These are phyloP conservation scores for Aricia agestis DNA, from an alignment of 1,140 invertebrate genomes.

Conservation along the genomic window DNA sequence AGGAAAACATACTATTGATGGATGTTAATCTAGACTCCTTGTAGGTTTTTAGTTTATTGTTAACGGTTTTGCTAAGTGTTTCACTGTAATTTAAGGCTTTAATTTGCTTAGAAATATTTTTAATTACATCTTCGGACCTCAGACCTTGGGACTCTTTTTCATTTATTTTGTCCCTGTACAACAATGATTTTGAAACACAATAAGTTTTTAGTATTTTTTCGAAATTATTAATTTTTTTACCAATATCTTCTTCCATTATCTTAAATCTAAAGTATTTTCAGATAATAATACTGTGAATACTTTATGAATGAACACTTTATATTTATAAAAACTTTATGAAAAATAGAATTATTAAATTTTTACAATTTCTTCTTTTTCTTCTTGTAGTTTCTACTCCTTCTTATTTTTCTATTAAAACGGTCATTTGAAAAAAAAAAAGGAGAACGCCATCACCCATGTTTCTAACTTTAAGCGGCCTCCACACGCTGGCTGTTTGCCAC, in stretches of 20 bases:
- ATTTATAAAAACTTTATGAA: no score
- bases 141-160: constrained; percentile 9
- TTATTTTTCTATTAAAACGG: no score
- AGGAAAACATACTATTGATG: constrained; percentile 36
- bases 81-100: constrained; percentile 1
- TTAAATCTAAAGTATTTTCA: neutral
- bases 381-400: no score
- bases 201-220: constrained; percentile 35
- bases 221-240: constrained; percentile 29
- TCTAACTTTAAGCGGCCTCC: no score
- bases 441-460: no score
- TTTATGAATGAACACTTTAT: no score
- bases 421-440: no score
- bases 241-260: constrained; percentile 7
- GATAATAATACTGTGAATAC: no score
- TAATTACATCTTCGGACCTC: constrained; percentile 20
- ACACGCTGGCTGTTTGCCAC: no score
- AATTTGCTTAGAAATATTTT: constrained; percentile 23
- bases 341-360: no score
- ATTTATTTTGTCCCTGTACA: constrained; percentile 26
- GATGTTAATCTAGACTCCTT: constrained; percentile 33
- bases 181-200: constrained; percentile 19
- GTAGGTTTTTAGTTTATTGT: neutral
- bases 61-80: neutral
- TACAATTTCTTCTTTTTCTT: no score